Evolutionary conservation across 2,113 vertebrate genomes (phyloP).

Genomic region (Hiodon alosoides): DNA sequence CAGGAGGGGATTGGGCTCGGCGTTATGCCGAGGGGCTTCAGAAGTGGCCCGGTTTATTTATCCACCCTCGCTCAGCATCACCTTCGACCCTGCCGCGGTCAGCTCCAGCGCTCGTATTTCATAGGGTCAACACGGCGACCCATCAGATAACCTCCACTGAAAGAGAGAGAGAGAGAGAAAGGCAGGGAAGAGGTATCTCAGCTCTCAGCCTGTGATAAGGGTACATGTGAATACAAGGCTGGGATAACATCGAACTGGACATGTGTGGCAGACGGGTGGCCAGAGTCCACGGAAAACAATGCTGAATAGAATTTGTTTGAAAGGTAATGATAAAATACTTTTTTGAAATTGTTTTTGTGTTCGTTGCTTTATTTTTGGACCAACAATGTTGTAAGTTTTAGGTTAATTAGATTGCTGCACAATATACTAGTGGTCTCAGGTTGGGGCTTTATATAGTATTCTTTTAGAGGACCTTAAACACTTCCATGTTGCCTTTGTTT

Average conservation of each 20-base stretch:
- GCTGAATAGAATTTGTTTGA: no score
- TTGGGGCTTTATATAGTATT: not conserved
- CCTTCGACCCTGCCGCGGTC: not conserved
- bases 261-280: not conserved
- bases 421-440: not conserved
- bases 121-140: no score
- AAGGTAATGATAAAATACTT: no score
- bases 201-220: not conserved
- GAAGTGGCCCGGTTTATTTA: not conserved
- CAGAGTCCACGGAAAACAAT: no score
- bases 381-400: no score
- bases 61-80: not conserved
- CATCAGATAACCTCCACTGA: not conserved
- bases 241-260: constrained; percentile 17
- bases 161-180: no score
- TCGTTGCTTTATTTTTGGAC: no score
- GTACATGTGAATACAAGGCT: constrained; percentile 1
- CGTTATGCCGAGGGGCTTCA: no score
- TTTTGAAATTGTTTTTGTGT: no score
- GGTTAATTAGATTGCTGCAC: no score
- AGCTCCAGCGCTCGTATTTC: not conserved
- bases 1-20: no score
- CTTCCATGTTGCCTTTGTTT: constrained; percentile 32
- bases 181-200: not conserved
- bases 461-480: constrained; percentile 4